These are phyloP conservation scores for Phaenicophaeus curvirostris DNA, from an alignment of 2,797 vertebrate genomes.

Conservation along the genomic window DNA sequence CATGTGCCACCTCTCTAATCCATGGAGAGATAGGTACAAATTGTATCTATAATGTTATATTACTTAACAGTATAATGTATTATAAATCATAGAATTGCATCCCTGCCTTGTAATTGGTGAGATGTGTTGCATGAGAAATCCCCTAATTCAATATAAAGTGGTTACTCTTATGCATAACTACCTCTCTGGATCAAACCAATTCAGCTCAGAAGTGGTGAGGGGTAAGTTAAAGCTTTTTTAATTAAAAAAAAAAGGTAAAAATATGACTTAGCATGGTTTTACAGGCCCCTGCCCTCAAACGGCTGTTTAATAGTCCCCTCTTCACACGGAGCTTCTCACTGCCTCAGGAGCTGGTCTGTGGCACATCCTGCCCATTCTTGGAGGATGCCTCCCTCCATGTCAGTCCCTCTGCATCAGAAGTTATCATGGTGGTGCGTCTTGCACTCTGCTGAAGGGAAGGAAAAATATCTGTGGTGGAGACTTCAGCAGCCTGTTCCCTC, in stretches of 20 bases:
- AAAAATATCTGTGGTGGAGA: rapidly evolving
- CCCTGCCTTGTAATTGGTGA: conserved; percentile 82
- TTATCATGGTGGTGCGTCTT: neutral
- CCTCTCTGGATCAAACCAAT: conserved; percentile 76
- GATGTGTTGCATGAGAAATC: conserved; percentile 78
- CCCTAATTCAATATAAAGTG: conserved; percentile 79
- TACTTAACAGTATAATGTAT: conserved; percentile 84
- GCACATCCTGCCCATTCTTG: neutral
- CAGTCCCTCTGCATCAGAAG: neutral
- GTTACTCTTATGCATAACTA: conserved; percentile 76
- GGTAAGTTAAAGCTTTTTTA: conserved; percentile 71
- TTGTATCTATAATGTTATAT: conserved; percentile 85
- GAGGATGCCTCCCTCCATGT: rapidly evolving
- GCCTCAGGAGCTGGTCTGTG: neutral
- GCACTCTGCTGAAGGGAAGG: neutral
- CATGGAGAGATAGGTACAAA: conserved; percentile 81
- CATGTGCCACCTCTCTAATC: conserved; percentile 82
- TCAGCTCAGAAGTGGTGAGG: conserved; percentile 64
- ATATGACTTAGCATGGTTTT: conserved; percentile 47
- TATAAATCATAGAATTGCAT: conserved; percentile 83
- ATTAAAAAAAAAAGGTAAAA: conserved; percentile 59
- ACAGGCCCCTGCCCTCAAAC: neutral
- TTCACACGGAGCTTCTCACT: neutral
- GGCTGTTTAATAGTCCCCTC: conserved; percentile 29
- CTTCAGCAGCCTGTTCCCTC: neutral